These are phyloP conservation scores for Psilopogon haemacephalus DNA, from an alignment of 2,113 vertebrate genomes.

Conservation along the genomic window DNA sequence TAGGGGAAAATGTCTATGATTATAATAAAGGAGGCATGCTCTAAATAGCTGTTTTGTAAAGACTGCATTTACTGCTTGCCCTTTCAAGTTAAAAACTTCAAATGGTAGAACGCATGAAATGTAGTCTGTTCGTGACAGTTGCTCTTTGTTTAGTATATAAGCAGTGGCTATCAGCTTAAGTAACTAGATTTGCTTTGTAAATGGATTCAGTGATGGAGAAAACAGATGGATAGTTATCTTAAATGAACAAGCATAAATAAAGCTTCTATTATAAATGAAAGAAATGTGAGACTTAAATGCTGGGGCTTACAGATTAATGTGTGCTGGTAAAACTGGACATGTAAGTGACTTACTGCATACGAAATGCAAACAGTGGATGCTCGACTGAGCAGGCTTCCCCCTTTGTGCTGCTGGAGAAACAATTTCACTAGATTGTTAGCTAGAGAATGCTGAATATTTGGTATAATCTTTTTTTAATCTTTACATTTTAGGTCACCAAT, in stretches of 20 bases:
- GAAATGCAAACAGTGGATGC: not conserved
- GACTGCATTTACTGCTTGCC: not conserved
- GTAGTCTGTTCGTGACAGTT: not conserved
- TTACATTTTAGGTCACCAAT: conserved; percentile 74
- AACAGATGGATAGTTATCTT: not conserved
- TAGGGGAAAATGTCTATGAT: not conserved
- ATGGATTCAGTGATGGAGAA: not conserved
- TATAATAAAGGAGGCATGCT: not conserved
- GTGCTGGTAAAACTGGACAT: not conserved
- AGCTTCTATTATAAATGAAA: not conserved
- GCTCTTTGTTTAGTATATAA: not conserved
- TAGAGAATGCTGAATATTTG: conserved; percentile 40
- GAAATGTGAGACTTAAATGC: not conserved
- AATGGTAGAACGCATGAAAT: not conserved
- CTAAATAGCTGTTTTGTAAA: not conserved
- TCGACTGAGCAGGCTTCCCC: not conserved
- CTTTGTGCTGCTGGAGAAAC: not conserved
- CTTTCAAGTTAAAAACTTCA: not conserved
- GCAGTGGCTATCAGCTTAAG: not conserved
- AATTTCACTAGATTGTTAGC: not conserved
- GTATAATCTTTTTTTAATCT: conserved; percentile 54
- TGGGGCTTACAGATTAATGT: not conserved
- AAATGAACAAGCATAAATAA: not conserved
- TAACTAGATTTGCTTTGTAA: conserved; percentile 25
- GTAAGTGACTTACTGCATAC: not conserved